These are phyloP conservation scores for Oryzias celebensis DNA, from an alignment of 2,113 vertebrate genomes.

Conservation along the genomic window DNA sequence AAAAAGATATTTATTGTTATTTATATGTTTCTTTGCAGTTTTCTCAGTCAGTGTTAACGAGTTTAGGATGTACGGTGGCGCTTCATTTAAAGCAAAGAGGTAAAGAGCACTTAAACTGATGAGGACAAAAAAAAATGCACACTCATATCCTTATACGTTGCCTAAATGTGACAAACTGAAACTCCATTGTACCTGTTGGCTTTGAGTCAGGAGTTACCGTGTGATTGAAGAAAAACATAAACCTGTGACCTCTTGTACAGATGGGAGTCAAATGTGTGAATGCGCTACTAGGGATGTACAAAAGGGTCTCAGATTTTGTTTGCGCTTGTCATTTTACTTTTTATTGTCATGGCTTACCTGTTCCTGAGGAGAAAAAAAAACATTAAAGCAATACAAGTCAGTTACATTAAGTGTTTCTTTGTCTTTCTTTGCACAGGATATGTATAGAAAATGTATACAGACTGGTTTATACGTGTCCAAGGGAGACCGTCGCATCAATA, in stretches of 20 bases:
- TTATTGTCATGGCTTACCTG: slow-evolving; percentile 75
- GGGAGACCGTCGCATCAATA: too few species aligned
- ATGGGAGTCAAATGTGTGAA: slow-evolving; percentile 56
- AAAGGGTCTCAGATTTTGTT: slow-evolving; percentile 62
- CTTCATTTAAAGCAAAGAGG: slow-evolving; percentile 47
- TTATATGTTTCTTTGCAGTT: slow-evolving; percentile 57
- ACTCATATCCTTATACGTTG: neutral
- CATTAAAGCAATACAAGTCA: slow-evolving; percentile 80
- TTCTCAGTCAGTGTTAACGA: slow-evolving; percentile 22
- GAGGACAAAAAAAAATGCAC: slow-evolving; percentile 4
- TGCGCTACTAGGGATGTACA: slow-evolving; percentile 59
- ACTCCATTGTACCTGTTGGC: slow-evolving; percentile 50
- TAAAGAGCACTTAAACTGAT: slow-evolving; percentile 28
- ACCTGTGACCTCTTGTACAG: slow-evolving; percentile 46
- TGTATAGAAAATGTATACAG: too few species aligned
- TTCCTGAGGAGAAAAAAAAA: slow-evolving; percentile 71
- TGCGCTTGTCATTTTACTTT: slow-evolving; percentile 70
- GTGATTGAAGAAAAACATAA: slow-evolving; percentile 13
- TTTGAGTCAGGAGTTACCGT: slow-evolving; percentile 51
- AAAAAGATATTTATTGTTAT: slow-evolving; percentile 69
- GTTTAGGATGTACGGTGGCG: slow-evolving; percentile 39
- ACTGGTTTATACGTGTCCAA: too few species aligned
- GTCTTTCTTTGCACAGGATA: slow-evolving; percentile 1
- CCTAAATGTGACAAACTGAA: neutral
- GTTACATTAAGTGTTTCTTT: slow-evolving; percentile 43